Conservation (phyloP, 2,113 vertebrate species). For the Lasiurus borealis region DNA sequence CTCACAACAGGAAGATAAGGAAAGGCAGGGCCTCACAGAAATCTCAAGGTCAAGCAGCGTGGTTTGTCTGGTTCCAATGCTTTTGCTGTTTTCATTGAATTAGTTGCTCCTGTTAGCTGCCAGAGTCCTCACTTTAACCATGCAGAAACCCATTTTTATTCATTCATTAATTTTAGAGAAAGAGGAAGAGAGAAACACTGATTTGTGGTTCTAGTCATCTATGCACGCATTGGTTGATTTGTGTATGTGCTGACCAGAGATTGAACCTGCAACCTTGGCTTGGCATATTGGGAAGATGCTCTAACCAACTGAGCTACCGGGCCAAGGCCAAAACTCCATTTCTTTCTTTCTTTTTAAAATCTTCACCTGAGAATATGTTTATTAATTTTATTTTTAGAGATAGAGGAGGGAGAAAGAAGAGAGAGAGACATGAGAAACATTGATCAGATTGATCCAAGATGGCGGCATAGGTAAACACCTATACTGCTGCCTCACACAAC, state of each 20-base stretch:
- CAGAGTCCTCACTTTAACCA: background rate
- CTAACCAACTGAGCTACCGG: background rate
- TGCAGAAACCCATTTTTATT: background rate
- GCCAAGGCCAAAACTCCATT: background rate
- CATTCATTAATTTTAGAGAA: background rate
- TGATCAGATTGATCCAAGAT: no score
- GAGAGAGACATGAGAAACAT: no score
- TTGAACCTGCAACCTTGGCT: background rate
- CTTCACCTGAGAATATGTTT: no score
- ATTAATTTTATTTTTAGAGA: no score
- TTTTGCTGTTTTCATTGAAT: background rate
- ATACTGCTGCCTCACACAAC: no score
- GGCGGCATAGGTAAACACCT: no score
- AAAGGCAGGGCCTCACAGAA: background rate
- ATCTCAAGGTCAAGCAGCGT: constrained; percentile 19
- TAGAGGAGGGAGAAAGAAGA: no score
- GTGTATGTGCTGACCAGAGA: background rate
- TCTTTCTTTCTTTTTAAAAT: background rate
- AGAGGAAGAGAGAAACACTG: background rate
- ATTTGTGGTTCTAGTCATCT: background rate
- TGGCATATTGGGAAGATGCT: background rate
- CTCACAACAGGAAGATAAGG: constrained; percentile 7
- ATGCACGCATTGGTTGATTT: no score
- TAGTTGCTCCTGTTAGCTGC: background rate
- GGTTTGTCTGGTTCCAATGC: constrained; percentile 9